A percentile compares a stretch with the other conserved stretches of the same genome.
These are phyloP conservation scores for Tupiocoris notatus DNA, from an alignment of 2,888 invertebrate genomes.

Conservation along the genomic window DNA sequence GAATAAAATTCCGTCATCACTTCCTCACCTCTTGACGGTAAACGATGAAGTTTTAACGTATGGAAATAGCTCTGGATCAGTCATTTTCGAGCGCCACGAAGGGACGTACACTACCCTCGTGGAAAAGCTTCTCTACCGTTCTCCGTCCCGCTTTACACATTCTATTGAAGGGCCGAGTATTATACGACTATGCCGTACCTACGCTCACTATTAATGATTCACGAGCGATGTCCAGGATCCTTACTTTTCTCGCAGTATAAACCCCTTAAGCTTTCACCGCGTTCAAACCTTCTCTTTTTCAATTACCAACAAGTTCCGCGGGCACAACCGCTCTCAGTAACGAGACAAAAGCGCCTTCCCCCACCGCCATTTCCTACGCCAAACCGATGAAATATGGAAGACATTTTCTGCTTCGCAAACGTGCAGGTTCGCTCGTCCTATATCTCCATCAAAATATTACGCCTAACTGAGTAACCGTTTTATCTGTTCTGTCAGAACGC, in stretches of 20 bases:
- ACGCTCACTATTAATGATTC: neutral
- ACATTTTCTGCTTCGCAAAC: neutral
- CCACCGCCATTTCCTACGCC: neutral
- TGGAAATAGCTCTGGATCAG: neutral
- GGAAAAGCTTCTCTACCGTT: neutral
- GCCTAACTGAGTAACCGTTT: too few relatives aligned
- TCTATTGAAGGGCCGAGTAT: neutral
- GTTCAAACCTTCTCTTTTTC: neutral
- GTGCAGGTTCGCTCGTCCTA: too few relatives aligned
- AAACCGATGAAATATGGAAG: neutral
- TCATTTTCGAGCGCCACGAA: neutral
- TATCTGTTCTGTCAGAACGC: too few relatives aligned
- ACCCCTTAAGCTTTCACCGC: neutral
- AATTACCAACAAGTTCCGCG: neutral
- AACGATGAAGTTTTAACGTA: neutral
- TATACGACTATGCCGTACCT: neutral
- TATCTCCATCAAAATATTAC: too few relatives aligned
- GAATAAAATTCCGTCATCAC: neutral
- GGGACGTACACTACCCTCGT: neutral
- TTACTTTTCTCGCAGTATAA: neutral
- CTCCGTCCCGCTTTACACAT: too few relatives aligned
- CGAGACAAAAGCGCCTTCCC: neutral
- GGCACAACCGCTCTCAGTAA: neutral
- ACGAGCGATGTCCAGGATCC: neutral
- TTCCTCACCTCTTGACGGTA: neutral